These are phyloP conservation scores for Ciona savignyi DNA, from an alignment of 23 tunicate species.

Conservation along the genomic window DNA sequence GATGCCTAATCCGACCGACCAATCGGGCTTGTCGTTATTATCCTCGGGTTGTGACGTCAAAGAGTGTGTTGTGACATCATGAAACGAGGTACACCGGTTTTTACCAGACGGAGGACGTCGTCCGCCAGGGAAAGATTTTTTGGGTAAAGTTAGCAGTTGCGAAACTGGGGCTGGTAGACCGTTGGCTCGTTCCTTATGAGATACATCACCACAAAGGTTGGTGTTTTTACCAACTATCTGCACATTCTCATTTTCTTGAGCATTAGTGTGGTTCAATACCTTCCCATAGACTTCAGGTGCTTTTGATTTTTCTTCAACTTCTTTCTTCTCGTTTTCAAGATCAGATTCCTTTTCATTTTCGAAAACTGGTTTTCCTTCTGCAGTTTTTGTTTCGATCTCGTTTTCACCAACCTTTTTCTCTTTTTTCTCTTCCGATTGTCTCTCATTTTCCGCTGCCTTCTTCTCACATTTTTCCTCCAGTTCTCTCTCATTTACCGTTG, in stretches of 20 bases:
- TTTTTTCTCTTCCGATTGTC: no score
- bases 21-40: constrained; percentile 9
- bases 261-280: neutral
- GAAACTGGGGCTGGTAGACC: neutral
- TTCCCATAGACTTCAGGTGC: no score
- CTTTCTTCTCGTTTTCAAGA: neutral
- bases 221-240: no score
- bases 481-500: neutral
- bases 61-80: neutral
- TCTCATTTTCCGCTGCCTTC: neutral
- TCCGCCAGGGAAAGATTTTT: neutral
- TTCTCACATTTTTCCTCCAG: neutral
- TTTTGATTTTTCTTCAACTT: neutral
- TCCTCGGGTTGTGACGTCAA: neutral
- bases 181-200: neutral
- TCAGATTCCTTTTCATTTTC: neutral
- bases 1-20: constrained; percentile 39
- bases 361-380: neutral
- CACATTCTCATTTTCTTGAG: no score
- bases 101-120: neutral
- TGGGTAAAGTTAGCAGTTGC: neutral
- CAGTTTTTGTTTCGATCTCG: no score
- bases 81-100: neutral
- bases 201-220: no score
- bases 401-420: no score